A percentile compares a stretch with the other conserved stretches of the same genome.
Evolutionary conservation across 2,797 vertebrate species (phyloP).

Genomic region (Typhlichthys eigenmanni): DNA sequence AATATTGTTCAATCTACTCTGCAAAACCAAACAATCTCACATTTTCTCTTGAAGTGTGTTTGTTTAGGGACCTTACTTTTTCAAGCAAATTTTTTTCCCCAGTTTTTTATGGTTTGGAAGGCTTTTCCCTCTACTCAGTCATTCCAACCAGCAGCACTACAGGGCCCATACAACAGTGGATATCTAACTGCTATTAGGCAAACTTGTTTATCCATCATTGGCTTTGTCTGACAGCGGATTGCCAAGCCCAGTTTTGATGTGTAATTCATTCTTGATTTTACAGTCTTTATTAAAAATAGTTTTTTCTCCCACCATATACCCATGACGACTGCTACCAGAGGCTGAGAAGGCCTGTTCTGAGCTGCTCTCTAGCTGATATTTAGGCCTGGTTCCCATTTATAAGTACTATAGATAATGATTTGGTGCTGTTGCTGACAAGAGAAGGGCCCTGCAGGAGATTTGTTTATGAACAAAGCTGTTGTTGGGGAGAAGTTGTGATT

Average conservation of each 20-base stretch:
- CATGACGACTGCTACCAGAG: conserved; percentile 42
- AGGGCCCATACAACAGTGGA: conserved; percentile 35
- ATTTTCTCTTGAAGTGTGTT: not conserved
- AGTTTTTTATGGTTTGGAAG: not conserved
- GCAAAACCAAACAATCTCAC: not conserved
- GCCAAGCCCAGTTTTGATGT: conserved; percentile 52
- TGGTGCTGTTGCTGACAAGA: conserved; percentile 40
- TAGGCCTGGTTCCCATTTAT: conserved; percentile 68
- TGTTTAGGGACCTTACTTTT: not conserved
- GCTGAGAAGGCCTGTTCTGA: conserved; percentile 36
- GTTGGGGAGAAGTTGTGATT: conserved; percentile 17
- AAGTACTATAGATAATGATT: conserved; percentile 44
- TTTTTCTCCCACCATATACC: conserved; percentile 39
- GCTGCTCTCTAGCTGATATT: conserved; percentile 40
- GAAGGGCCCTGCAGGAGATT: conserved; percentile 32
- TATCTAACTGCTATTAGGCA: conserved; percentile 44
- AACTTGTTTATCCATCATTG: conserved; percentile 65
- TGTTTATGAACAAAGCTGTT: conserved; percentile 33
- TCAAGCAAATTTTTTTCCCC: not conserved
- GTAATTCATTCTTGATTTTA: conserved; percentile 67
- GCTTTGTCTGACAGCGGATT: conserved; percentile 48
- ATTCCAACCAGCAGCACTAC: conserved; percentile 19
- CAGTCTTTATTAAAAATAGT: conserved; percentile 63
- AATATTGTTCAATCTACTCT: not conserved
- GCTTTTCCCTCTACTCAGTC: conserved; percentile 3